phyloP scores from a whole-genome alignment of 2,113 vertebrate species.

The Meriones unguiculatus region DNA sequence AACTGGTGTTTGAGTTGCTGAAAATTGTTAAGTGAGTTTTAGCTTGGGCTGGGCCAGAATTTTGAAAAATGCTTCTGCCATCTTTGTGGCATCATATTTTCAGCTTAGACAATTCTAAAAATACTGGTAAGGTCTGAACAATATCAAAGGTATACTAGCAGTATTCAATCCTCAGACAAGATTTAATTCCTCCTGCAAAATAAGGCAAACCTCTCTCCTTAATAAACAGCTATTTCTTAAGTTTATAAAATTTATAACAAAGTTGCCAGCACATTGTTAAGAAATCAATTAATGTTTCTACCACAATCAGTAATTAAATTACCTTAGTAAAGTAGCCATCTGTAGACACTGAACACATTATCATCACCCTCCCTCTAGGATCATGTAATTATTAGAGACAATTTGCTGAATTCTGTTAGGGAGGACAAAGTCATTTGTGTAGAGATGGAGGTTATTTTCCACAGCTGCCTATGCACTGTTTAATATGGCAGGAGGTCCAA shows the following conservation, averaged over 20 bases:
- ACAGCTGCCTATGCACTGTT: neutral
- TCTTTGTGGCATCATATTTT: neutral
- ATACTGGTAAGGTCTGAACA: neutral
- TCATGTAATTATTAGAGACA: constrained; percentile 29
- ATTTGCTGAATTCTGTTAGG: constrained; percentile 1
- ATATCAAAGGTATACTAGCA: neutral
- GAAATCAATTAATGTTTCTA: constrained; percentile 43
- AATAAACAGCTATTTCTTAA: neutral
- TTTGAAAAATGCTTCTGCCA: neutral
- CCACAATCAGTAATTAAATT: constrained; percentile 42
- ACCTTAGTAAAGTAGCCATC: constrained; percentile 36
- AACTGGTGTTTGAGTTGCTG: neutral
- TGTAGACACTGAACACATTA: constrained; percentile 16
- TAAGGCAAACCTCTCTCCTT: neutral
- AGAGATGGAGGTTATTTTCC: neutral
- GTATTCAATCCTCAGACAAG: neutral
- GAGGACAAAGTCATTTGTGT: neutral
- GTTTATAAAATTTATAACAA: constrained; percentile 13
- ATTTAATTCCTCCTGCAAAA: neutral
- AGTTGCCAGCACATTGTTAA: constrained; percentile 12
- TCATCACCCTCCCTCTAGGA: constrained; percentile 26
- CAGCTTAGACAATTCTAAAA: neutral
- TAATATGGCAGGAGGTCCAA: neutral
- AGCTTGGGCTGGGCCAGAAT: neutral
- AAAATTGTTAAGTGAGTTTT: neutral